Percentiles rank a stretch among this genome's conserved stretches.
Evolutionary conservation across 1,140 invertebrate genomes (phyloP).

Genomic region (Diabrotica virgifera): DNA sequence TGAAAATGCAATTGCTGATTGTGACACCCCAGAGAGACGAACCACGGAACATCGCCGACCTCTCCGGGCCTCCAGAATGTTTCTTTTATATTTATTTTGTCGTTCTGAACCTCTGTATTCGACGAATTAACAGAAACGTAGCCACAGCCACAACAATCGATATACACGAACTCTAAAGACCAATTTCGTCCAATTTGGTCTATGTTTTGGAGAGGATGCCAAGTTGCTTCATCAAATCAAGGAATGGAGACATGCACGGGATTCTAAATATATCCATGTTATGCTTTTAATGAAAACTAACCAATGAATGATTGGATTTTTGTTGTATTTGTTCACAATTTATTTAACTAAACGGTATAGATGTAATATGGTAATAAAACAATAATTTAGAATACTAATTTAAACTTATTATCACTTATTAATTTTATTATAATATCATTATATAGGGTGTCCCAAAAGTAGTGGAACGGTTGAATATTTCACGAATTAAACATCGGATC

Average conservation of each 20-base stretch:
- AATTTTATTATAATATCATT: too few species aligned
- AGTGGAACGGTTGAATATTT: too few species aligned
- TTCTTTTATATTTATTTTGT: constrained; percentile 10
- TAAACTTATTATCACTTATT: too few species aligned
- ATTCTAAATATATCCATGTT: background rate
- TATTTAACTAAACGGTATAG: too few species aligned
- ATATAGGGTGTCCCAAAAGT: too few species aligned
- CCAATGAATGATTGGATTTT: too few species aligned
- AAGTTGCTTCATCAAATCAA: constrained; percentile 9
- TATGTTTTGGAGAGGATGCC: constrained; percentile 4
- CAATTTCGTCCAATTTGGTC: constrained; percentile 12
- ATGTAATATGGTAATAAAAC: too few species aligned
- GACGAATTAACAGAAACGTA: constrained; percentile 13
- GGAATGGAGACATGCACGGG: background rate
- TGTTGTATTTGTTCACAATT: too few species aligned
- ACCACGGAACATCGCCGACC: background rate
- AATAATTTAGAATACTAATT: too few species aligned
- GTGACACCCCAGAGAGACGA: constrained; percentile 19
- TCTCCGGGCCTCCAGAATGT: constrained; percentile 9
- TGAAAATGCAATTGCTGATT: constrained; percentile 20
- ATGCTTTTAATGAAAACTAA: too few species aligned
- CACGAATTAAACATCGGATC: too few species aligned
- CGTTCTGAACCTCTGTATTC: constrained; percentile 9
- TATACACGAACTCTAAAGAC: constrained; percentile 12
- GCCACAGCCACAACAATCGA: constrained; percentile 9